Evolutionary conservation across 2,797 vertebrate species (phyloP), one percentile per base, ranked within the genome.

Genomic region (Rhinophrynus dorsalis): DNA sequence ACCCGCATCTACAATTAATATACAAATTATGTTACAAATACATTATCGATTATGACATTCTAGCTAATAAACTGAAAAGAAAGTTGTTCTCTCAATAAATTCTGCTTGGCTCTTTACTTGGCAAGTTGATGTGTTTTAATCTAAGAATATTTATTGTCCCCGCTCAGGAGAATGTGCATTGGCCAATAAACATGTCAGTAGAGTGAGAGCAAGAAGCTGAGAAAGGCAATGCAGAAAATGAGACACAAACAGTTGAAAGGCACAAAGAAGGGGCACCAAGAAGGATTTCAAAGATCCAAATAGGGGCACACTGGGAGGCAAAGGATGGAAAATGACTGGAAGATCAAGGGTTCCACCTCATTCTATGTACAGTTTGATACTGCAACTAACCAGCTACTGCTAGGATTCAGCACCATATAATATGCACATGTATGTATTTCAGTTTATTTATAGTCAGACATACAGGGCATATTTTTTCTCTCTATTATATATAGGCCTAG

Each of bases 101-200:
- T 21, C 17, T 42, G 44, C 52, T 32, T 23, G 6, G 32, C 59
- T 24, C 60, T 61, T 61, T 57, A 30, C 54, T 66, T 52, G 55
- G 62, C 61, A 66, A 59, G 44, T 66, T 66, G 61, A 73, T 59
- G 61, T 44, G 55, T 58, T 73, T 73, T 66, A 65, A 73, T 73
- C 62, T 51, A 10, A 29, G 35, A 54, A 33, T 65, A 66, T 59
- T 73, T 73, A 66, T 66, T 33, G 69, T 35, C 42, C 20, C 37
- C 57, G 55, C 40, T 59, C 45, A 52, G 20, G 45, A 54, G 54
- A 65, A 73, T 52, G 62, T 73, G 35, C 52, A 23, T 32, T 52
- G 26, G 47, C 62, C 54, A 65, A 58, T 65, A 72, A 57, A 72
- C 64, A 52, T 64, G 68, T 65, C 61, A 65, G 33, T 13, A 12